Base-by-base conservation (phyloP, 2,888 invertebrate genomes). In the Schrankia costaestrigalis region DNA sequence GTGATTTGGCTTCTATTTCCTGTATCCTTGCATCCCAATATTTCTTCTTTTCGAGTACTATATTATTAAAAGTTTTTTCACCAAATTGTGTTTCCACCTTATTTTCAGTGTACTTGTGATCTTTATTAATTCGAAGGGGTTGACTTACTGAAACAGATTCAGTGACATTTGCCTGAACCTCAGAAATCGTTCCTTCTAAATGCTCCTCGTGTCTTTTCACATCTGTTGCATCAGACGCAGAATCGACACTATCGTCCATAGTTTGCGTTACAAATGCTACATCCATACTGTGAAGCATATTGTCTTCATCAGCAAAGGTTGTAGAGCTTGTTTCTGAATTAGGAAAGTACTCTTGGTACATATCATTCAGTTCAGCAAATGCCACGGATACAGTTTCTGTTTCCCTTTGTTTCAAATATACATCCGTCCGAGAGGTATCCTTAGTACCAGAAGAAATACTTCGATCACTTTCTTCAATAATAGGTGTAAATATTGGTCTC, bases 121-220 rank as follows among this genome's bases (percentile, higher is more conserved):
- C 49, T 15, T 47, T 46, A 38, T 61, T 33, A 39, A 51, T 46
- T 42, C 58, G 80, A 85, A 86, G 84, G 83, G 62, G 56, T 57
- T 71, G 86, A 87, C 86, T 87, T 87, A 58, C 87, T 86, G 84
- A 85, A 77, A 74, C 66, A 65, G 80, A 87, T 86, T 89, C 89
- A 89, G 86, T 80, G 74, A 70, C 79, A 74, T 71, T 78, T 71
- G 72, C 54, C 87, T 89, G 88, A 89, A 88, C 80, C 83, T 84
- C 85, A 83, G 87, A 89, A 89, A 86, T 87, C 87, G 61, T 66
- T 65, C 81, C 83, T 78, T 82, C 82, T 63, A 66, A 51, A 63
- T 64, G 41, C 42, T 56, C 61, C 51, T 63, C 60, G 62, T 77
- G 80, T 88, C 85, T 84, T 60, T 79, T 88, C 88, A 87, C 88